Conservation (phyloP, 2,113 vertebrate genomes). For the Athene noctua region DNA sequence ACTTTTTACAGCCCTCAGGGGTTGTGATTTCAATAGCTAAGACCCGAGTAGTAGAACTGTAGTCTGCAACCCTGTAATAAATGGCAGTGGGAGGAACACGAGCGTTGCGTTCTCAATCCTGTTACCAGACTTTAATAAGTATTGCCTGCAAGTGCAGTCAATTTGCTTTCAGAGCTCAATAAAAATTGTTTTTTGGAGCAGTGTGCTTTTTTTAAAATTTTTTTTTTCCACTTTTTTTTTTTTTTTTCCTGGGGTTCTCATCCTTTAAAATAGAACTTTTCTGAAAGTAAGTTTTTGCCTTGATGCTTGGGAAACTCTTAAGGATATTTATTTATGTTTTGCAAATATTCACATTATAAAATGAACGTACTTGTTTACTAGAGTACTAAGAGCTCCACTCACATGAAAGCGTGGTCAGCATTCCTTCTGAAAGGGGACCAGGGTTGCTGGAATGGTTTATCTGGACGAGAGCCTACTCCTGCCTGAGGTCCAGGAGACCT, state of each 20-base stretch:
- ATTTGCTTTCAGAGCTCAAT: not conserved
- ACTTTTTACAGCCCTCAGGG: conserved; percentile 33
- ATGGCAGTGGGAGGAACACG: not conserved
- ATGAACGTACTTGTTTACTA: not conserved
- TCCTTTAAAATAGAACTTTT: conserved; percentile 4
- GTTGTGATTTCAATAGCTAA: conserved; percentile 22
- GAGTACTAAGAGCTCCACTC: not conserved
- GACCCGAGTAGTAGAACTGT: not conserved
- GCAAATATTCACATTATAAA: not conserved
- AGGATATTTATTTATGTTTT: conserved; percentile 19
- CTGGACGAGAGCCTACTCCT: not conserved
- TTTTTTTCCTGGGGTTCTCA: not conserved
- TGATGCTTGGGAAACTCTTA: not conserved
- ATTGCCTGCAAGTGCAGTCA: not conserved
- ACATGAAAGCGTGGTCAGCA: not conserved
- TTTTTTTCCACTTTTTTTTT: not conserved
- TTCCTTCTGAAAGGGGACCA: not conserved
- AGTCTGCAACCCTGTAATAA: not conserved
- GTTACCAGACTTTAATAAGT: not conserved
- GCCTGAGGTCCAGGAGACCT: not conserved
- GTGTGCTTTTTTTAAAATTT: no score
- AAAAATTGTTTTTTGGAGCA: not conserved
- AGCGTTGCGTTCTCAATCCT: not conserved
- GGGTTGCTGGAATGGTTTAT: not conserved
- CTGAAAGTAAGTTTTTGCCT: not conserved